Evolutionary conservation across 2,797 vertebrate genomes (phyloP).

Genomic region (Lerista edwardsae): DNA sequence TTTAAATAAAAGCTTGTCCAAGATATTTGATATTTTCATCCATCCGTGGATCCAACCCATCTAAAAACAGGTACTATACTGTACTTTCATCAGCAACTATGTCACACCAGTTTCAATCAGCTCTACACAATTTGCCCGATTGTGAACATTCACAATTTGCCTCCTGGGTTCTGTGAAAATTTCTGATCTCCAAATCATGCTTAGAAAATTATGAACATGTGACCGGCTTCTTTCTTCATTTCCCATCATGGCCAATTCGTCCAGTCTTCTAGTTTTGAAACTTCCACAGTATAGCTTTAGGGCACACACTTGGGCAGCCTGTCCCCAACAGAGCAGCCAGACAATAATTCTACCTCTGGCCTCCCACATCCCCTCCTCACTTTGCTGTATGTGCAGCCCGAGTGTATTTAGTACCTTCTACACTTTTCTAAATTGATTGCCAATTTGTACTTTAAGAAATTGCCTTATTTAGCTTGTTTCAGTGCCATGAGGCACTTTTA

Average conservation of each 20-base stretch:
- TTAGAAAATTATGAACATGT: too few relatives aligned
- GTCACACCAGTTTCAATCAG: neutral
- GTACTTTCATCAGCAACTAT: neutral
- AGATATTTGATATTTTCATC: neutral
- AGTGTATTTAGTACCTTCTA: constrained; percentile 32
- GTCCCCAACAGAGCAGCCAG: neutral
- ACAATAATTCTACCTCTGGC: neutral
- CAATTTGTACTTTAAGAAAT: constrained; percentile 30
- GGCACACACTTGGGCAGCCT: neutral
- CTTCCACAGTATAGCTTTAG: too few relatives aligned
- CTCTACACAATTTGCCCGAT: neutral
- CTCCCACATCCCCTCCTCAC: neutral
- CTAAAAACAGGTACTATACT: neutral
- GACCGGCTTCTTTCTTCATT: neutral
- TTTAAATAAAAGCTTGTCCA: too few relatives aligned
- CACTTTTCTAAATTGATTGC: constrained; percentile 45
- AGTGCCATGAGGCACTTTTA: constrained; percentile 42
- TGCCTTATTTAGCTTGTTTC: constrained; percentile 49
- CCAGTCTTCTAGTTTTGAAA: neutral
- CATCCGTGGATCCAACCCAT: neutral
- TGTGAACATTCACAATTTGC: neutral
- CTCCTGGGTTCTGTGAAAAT: neutral
- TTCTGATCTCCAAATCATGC: neutral
- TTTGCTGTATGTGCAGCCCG: constrained; percentile 26
- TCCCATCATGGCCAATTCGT: neutral